Evolutionary conservation across 2,888 invertebrate genomes (phyloP).

Genomic region (Trachelus tabidus): DNA sequence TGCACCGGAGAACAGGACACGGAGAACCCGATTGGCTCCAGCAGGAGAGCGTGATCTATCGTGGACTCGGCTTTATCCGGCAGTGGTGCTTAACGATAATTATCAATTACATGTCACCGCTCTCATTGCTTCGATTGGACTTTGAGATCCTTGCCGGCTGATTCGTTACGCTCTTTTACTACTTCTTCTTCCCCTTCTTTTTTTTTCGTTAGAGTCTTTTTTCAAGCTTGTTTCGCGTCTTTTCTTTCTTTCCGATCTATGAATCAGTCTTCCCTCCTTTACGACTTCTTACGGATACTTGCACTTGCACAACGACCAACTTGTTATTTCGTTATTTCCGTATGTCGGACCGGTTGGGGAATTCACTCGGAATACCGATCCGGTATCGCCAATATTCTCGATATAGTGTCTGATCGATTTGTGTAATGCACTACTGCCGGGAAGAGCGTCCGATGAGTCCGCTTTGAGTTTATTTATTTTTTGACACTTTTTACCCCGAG

Average conservation of each 20-base stretch:
- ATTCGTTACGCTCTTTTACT: background rate
- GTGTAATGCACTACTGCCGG: background rate
- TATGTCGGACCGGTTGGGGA: background rate
- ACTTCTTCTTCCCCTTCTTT: background rate
- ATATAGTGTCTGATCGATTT: background rate
- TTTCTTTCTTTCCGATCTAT: background rate
- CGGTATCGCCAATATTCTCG: background rate
- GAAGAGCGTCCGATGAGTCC: background rate
- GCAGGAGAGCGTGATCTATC: slow-evolving; percentile 17
- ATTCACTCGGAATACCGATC: background rate
- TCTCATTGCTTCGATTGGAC: background rate
- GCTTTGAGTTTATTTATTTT: background rate
- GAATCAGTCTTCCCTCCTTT: background rate
- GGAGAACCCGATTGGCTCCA: slow-evolving; percentile 23
- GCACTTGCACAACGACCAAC: slow-evolving; percentile 32
- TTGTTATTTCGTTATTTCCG: slow-evolving; percentile 58
- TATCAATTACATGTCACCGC: slow-evolving; percentile 37
- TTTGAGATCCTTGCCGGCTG: background rate
- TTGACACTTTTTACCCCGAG: no score
- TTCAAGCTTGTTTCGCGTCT: background rate
- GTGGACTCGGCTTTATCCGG: slow-evolving; percentile 13
- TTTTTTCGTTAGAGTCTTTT: no score
- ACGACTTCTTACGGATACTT: background rate
- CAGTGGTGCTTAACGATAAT: slow-evolving; percentile 37
- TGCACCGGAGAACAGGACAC: slow-evolving; percentile 22